Conservation (phyloP, 1,140 invertebrate species). For the Drosophila ohnishii region DNA sequence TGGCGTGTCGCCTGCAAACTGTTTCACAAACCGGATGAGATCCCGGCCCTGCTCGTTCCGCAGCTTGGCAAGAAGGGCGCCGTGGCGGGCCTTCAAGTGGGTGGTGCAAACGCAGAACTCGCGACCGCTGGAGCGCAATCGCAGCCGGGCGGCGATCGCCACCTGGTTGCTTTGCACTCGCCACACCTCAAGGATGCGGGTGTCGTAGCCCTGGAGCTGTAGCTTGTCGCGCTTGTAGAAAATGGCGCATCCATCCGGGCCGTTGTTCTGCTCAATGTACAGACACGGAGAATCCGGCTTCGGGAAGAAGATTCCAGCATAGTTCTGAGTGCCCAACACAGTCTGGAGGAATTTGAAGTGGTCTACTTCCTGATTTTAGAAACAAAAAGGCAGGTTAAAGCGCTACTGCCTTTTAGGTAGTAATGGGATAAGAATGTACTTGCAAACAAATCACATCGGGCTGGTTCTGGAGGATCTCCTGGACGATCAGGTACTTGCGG, state of each 20-base stretch:
- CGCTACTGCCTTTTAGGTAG: constrained; percentile 30
- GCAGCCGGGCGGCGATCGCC: constrained; percentile 86
- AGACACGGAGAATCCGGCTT: constrained; percentile 92
- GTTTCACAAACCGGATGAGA: constrained; percentile 86
- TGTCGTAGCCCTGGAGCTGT: constrained; percentile 85
- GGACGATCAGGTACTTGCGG: constrained; percentile 87
- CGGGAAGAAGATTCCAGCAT: constrained; percentile 88
- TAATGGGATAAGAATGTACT: constrained; percentile 43
- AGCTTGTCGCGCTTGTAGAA: constrained; percentile 88
- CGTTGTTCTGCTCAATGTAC: constrained; percentile 89
- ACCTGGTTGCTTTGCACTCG: constrained; percentile 90
- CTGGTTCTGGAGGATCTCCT: constrained; percentile 88
- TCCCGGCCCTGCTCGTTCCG: constrained; percentile 91
- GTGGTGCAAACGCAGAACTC: constrained; percentile 89
- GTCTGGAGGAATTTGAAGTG: constrained; percentile 88
- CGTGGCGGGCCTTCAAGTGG: constrained; percentile 90
- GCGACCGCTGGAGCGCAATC: constrained; percentile 84
- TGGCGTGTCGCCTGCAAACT: constrained; percentile 84
- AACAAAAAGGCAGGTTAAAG: constrained; percentile 42
- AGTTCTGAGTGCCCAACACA: constrained; percentile 87
- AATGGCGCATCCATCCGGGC: constrained; percentile 92
- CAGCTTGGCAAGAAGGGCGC: constrained; percentile 87
- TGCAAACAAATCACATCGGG: constrained; percentile 91
- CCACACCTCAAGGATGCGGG: constrained; percentile 88
- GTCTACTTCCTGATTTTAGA: constrained; percentile 87